Percentiles rank a stretch among this genome's conserved stretches.
Conservation (phyloP, 1,140 invertebrate genomes). For the Rhopalosiphum padi region DNA sequence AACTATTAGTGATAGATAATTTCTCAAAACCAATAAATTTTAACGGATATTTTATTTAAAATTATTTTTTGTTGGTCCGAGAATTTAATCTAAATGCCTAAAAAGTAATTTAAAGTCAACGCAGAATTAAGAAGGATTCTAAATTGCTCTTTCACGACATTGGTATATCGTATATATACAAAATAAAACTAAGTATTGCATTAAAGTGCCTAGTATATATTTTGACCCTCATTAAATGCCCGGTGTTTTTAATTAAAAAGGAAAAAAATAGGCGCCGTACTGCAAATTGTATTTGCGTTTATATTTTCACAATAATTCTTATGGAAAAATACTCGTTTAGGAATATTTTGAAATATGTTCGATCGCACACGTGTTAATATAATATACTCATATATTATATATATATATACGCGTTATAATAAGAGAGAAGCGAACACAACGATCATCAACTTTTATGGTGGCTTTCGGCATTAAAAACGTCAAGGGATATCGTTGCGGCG, state of each 20-base stretch:
- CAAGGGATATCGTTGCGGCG: constrained; percentile 23
- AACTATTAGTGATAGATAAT: background rate
- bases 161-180: background rate
- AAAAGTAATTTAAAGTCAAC: background rate
- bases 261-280: background rate
- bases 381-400: background rate
- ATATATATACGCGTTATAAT: background rate
- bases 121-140: background rate
- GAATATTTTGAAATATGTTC: background rate
- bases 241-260: constrained; percentile 35
- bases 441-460: constrained; percentile 49
- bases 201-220: background rate
- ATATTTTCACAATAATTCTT: background rate
- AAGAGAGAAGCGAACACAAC: background rate
- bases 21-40: background rate
- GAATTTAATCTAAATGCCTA: background rate
- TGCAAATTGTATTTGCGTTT: background rate
- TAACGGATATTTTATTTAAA: background rate
- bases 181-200: constrained; percentile 1
- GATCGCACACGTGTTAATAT: constrained; percentile 23
- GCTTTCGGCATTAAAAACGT: constrained; percentile 48
- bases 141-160: constrained; percentile 23
- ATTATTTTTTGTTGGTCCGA: background rate
- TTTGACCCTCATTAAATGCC: constrained; percentile 21
- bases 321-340: background rate